Base-by-base conservation (phyloP, 2,888 invertebrate species). In the Polyploca ridens region DNA sequence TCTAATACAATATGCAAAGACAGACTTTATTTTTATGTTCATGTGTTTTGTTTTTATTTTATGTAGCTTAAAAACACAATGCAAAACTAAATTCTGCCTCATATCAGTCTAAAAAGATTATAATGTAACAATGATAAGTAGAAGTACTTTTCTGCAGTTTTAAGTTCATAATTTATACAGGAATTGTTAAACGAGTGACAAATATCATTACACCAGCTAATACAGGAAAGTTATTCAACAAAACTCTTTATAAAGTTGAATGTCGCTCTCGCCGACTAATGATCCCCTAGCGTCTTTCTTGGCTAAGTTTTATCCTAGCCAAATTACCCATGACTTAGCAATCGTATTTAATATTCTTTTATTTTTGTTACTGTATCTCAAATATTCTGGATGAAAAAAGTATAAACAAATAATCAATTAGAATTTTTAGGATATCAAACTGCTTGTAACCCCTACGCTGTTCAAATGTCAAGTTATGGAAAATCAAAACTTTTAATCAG, bases 161-260 rank as follows among this genome's bases (percentile, higher is more conserved):
- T 67, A 66, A 70, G 66, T 75, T 69, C n/a, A n/a, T 75, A 68
- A 71, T 74, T 75, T 71, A 70, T 75, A 71, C 77, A 76, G 74
- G 74, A 68, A 75, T 74, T 81, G 77, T 78, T 78, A 76, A 75
- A 75, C 73, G 74, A 77, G 76, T 83, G 78, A 81, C 82, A 85
- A 86, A 88, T 88, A 84, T 79, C 84, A 87, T 85, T 85, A 86
- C 84, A 78, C 78, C 74, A 79, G 83, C 84, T 88, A 86, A 86
- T 85, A 85, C 79, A 85, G 85, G 85, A 88, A 88, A 88, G 84
- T 84, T 88, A 88, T 88, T 46, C 84, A 85, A 86, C 85, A 83
- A 86, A 88, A 88, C 85, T 88, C 84, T 86, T 87, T 81, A 82
- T 75, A 85, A 87, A 88, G 86, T 88, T 85, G 80, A 86, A 84